Evolutionary conservation across 2,113 vertebrate genomes (phyloP), one percentile per base, ranked within the genome.

Genomic region (Crocuta crocuta): DNA sequence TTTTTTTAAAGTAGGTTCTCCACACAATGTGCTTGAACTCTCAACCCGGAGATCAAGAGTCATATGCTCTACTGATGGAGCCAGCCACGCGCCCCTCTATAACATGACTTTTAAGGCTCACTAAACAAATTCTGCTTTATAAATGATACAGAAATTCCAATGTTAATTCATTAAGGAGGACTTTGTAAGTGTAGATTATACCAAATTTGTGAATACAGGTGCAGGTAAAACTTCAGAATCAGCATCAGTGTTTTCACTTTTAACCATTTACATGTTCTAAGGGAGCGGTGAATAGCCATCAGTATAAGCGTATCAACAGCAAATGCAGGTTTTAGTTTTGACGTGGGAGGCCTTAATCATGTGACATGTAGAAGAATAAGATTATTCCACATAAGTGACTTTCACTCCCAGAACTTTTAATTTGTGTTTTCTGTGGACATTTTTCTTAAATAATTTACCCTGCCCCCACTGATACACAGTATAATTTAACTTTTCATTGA

Each of bases 101-200:
- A 19, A 26, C 31, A 43, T 81, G 73, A 31, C 68, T 92, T 91
- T 26, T n/a, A 76, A 95, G 39, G 31, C 63, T 68, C 71, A n/a
- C n/a, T 86, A 71, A 97, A 53, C 48, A 93, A 85, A 16, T 35
- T 70, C 26, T 68, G 24, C 17, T 89, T 91, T 63, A 33, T 61
- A 74, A 96, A 39, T 95, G 35, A 92, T 70, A 70, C 8, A 73
- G 61, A 89, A 83, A 90, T 70, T 82, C 26, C 65, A 83, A 16
- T 88, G 71, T 92, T 88, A n/a, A 65, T 81, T 91, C 84, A 89
- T 88, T 91, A 79, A 93, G 10, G 50, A 89, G 66, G n/a, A 68
- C 43, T 92, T 95, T 66, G 50, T 71, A 86, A 86, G 58, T 23
- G 58, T 74, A 81, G 12, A 26, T 89, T 39, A 45, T 45, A 58